Evolutionary conservation across 1,140 invertebrate genomes (phyloP), one percentile per base, ranked within the genome.

Genomic region (Hydropsyche tenuis): DNA sequence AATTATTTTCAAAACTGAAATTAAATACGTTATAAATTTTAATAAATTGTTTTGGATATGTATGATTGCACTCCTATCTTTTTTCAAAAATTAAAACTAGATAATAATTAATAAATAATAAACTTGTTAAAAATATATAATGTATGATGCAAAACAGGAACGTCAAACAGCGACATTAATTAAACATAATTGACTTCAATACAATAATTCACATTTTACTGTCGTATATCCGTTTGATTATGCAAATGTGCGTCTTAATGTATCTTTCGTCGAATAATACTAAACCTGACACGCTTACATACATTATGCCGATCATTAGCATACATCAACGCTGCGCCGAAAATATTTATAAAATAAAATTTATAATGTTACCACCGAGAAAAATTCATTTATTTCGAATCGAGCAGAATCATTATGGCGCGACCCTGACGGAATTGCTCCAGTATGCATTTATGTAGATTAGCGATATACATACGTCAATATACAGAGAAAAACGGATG

Each of bases 401-500:
- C 3, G 30, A 9, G 30, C 3, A 3, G 3, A 4, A 37, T 60
- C 0, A 22, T 25, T 30, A 3, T n/a, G 43, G 20, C 43, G 16
- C 63, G 63, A 65, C 37, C 27, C 63, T 65, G 63, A n/a, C 37
- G n/a, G 16, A 1, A 11, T 42, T 65, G 30, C 63, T 65, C 30
- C 63, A 60, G 56, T 60, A 60, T 60, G 5, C 30, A 37, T 4
- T 3, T 14, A 16, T 62, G 22, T 20, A 22, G 11, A 68, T 68
- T 68, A 45, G 16, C 65, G n/a, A 18, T 51, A 37, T 37, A 37
- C 30, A 37, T 37, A 14, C 45, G 22, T 68, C 45, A 23, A 68
- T 51, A 14, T 20, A 68, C 18, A 68, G 22, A 43, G 30, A 65
- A 66, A 66, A 22, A 66, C 43, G 42, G 64, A 68, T 45, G 37